Conservation (phyloP, 2,113 vertebrate genomes). For the Ictidomys tridecemlineatus region DNA sequence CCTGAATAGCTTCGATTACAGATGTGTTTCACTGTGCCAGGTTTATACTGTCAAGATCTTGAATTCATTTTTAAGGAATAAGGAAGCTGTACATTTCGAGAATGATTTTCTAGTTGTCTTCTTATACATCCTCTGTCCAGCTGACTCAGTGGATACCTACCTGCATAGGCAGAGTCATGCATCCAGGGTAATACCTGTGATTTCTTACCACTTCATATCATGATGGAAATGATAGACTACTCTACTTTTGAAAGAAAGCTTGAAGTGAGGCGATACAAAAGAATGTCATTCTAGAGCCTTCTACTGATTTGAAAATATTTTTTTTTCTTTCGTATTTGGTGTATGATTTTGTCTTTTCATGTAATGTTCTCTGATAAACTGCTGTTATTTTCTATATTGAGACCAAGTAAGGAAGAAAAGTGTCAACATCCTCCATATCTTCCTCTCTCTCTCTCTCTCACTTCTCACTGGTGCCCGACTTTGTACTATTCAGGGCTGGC, state of each 20-base stretch:
- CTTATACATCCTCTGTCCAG: background rate
- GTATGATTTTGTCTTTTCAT: background rate
- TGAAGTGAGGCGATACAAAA: background rate
- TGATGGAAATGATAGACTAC: too few relatives aligned
- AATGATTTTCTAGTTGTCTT: background rate
- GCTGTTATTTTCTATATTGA: background rate
- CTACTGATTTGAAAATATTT: background rate
- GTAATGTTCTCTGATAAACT: background rate
- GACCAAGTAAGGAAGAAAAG: background rate
- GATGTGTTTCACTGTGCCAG: too few relatives aligned
- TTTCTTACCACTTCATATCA: background rate
- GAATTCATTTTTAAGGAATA: background rate
- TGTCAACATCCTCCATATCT: rapidly evolving
- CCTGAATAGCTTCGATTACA: background rate
- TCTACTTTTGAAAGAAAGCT: background rate
- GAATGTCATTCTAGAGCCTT: background rate
- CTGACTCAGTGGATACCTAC: background rate
- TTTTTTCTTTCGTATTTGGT: background rate
- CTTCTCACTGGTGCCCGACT: background rate
- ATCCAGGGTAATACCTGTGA: background rate
- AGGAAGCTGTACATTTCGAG: background rate
- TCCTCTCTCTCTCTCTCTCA: background rate
- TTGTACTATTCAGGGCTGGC: background rate
- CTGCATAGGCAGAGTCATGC: too few relatives aligned
- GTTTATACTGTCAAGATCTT: background rate